Base-by-base conservation (phyloP, 2,113 vertebrate species). In the Vimba vimba region DNA sequence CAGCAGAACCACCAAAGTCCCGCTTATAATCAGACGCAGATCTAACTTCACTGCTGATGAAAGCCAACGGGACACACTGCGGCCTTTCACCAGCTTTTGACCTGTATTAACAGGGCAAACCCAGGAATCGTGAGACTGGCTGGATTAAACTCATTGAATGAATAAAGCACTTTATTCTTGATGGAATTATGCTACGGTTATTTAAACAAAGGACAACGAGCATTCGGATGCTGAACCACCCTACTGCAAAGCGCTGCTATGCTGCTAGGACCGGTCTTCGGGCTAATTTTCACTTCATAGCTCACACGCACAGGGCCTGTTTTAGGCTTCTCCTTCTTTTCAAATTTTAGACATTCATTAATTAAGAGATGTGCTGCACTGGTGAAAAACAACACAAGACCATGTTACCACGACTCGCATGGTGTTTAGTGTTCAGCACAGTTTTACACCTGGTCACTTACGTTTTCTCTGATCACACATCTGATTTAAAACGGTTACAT, bases 1-100 rank as follows among this genome's bases (percentile, higher is more conserved):
- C 76, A 88, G 87, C 47, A 57, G 85, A 81, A 81, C 45, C 85
- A 75, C 76, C 17, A 47, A 78, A 88, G 64, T 86, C 82, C 85
- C 52, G 50, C 50, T 69, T 78, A 83, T 85, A 89, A 89, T 86
- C 88, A 86, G 78, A 86, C 23, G 69, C 60, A 86, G 82, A 77
- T 89, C 88, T 86, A 86, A 88, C 64, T 30, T 77, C 36, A 17
- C 39, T 25, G 39, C 66, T 79, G 83, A 83, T 85, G 69, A 82
- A 82, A 81, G 85, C 30, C 82, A 36, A 79, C 4, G 27, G 69
- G 68, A 86, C 74, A 84, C 85, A 84, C 84, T 71, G 85, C 9
- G 2, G 77, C 17, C 69, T 84, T 86, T 88, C 82, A 84, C 60
- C 36, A 45, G 71, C 39, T 75, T 74, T 33, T 81, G 81, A 81